Percentiles rank a stretch among this genome's conserved stretches.
phyloP scores from a whole-genome alignment of 2,797 vertebrate species.

The Petrocephalus sullivani region DNA sequence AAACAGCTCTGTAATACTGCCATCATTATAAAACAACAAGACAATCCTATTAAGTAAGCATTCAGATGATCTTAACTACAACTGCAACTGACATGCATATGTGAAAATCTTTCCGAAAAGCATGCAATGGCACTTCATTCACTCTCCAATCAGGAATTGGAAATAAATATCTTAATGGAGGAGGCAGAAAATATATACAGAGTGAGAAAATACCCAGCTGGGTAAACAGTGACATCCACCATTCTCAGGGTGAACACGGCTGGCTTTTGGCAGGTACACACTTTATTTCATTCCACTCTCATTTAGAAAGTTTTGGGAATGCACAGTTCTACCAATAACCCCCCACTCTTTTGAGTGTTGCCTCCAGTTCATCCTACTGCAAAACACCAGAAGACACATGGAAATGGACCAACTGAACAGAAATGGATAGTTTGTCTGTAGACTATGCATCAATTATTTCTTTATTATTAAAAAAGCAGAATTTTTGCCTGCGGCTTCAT shows the following conservation, averaged over 20 bases:
- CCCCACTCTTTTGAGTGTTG: not conserved
- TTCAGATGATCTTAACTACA: conserved; percentile 5
- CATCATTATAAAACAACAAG: conserved; percentile 10
- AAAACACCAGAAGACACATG: not conserved
- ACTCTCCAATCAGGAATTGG: not conserved
- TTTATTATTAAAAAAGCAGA: not conserved
- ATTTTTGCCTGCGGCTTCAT: not conserved
- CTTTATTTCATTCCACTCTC: not conserved
- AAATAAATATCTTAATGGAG: not conserved
- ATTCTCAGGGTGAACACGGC: not conserved
- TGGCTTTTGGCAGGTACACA: not conserved
- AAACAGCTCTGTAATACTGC: not conserved
- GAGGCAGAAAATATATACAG: not conserved
- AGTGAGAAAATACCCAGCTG: not conserved
- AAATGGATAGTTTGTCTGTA: not conserved
- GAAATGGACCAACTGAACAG: not conserved
- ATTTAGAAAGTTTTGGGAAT: not conserved
- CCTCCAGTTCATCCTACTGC: not conserved
- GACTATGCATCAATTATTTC: not conserved
- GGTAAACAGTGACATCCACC: not conserved
- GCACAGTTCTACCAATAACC: not conserved
- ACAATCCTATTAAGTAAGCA: conserved; percentile 10
- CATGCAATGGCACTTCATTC: not conserved
- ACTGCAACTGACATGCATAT: not conserved
- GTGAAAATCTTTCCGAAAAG: not conserved